These are phyloP conservation scores for Venusia cambrica DNA, from an alignment of 2,888 invertebrate genomes.

Conservation along the genomic window DNA sequence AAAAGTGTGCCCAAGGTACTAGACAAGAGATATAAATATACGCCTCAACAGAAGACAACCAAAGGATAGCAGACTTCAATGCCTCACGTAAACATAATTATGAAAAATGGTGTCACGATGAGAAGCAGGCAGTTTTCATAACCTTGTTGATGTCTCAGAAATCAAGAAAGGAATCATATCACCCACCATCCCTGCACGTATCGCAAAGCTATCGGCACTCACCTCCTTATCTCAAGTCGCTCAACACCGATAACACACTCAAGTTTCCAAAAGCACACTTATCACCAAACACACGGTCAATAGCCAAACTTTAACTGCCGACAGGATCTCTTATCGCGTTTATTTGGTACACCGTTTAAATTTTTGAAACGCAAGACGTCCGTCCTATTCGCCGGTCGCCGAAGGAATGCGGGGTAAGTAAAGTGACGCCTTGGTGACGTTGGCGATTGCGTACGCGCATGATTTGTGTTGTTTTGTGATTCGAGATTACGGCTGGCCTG, in stretches of 20 bases:
- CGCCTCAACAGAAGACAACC: too few species aligned
- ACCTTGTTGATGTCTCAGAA: too few species aligned
- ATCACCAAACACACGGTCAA: constrained; percentile 53
- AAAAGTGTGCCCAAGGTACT: too few species aligned
- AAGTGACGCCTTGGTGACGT: constrained; percentile 41
- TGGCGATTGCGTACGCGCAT: constrained; percentile 53
- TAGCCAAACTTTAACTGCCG: constrained; percentile 48
- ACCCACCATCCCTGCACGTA: constrained; percentile 40
- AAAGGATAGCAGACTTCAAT: too few species aligned
- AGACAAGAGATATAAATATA: too few species aligned
- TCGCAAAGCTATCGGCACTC: constrained; percentile 74
- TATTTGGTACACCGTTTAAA: constrained; percentile 51
- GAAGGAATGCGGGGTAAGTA: constrained; percentile 52
- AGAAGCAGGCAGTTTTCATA: too few species aligned
- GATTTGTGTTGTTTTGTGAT: constrained; percentile 22
- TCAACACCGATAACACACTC: constrained; percentile 57
- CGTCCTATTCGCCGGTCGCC: constrained; percentile 41
- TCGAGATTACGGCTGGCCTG: constrained; percentile 15
- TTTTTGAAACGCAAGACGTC: constrained; percentile 42
- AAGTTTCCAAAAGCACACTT: constrained; percentile 54
- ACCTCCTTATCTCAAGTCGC: constrained; percentile 71
- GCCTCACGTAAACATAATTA: too few species aligned
- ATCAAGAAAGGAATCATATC: constrained; percentile 18
- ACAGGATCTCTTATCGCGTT: constrained; percentile 45
- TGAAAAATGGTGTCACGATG: too few species aligned